Evolutionary conservation across 2,888 invertebrate species (phyloP).

Genomic region (Glyphotaelius pellucidus): DNA sequence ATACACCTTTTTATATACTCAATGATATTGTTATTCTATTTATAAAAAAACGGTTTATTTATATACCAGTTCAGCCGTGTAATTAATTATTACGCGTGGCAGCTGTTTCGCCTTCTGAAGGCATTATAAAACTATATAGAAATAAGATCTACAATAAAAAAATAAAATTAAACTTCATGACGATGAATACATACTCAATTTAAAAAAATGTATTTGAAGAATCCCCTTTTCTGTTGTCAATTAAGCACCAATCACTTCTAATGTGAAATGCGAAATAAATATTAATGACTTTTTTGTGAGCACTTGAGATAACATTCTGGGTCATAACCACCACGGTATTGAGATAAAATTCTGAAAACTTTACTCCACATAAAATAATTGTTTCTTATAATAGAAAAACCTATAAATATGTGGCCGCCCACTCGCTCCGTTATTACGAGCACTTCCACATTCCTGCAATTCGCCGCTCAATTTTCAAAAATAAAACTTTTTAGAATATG

Average conservation of each 20-base stretch:
- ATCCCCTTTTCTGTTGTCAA: not conserved
- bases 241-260: not conserved
- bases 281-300: not conserved
- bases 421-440: not conserved
- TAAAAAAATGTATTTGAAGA: not conserved
- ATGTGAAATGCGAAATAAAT: not conserved
- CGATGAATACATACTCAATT: too few species aligned
- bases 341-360: not conserved
- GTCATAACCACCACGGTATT: not conserved
- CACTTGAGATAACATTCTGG: not conserved
- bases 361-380: not conserved
- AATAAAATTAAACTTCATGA: too few species aligned
- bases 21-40: too few species aligned
- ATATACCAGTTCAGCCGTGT: too few species aligned
- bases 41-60: too few species aligned
- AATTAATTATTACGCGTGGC: too few species aligned
- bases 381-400: not conserved
- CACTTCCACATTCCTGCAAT: not conserved
- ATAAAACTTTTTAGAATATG: not conserved
- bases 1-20: not conserved
- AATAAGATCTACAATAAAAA: too few species aligned
- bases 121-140: too few species aligned
- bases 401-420: not conserved
- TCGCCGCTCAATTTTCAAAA: not conserved
- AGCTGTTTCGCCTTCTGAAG: too few species aligned